Conservation (phyloP, 92 coral and sea anemone species). For the Metridium senile region DNA sequence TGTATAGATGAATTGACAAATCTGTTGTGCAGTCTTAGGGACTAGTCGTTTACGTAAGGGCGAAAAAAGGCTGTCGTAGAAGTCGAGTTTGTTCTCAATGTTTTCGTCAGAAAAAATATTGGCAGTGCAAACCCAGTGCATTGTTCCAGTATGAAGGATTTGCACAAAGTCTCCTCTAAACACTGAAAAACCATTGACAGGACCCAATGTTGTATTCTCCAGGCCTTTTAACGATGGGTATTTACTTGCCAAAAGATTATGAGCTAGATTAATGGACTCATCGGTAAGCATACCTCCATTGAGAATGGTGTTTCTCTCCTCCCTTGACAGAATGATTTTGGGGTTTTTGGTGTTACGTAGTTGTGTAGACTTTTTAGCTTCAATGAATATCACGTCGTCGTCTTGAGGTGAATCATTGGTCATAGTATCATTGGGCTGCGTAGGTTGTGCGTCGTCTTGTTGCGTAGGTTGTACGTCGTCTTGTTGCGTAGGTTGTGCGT, state of each 20-base stretch:
- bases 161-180: conserved; percentile 26
- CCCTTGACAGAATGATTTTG: neutral
- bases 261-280: conserved; percentile 29
- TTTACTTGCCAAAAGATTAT: conserved; percentile 24
- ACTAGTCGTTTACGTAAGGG: neutral
- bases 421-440: neutral
- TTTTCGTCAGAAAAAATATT: conserved; percentile 3
- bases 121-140: conserved; percentile 38
- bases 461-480: too few relatives aligned
- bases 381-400: neutral
- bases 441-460: too few relatives aligned
- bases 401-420: neutral
- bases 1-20: neutral
- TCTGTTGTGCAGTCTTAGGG: neutral
- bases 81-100: neutral
- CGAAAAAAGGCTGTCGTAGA: conserved; percentile 24
- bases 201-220: conserved; percentile 38
- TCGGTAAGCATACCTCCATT: conserved; percentile 25
- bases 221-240: conserved; percentile 31
- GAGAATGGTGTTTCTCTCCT: neutral
- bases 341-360: neutral
- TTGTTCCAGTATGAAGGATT: conserved; percentile 31
- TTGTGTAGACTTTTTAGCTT: neutral
- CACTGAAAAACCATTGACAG: conserved; percentile 5
- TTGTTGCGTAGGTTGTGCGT: too few relatives aligned